Base-by-base conservation (phyloP, 2,797 vertebrate species). In the Anguilla obscura region DNA sequence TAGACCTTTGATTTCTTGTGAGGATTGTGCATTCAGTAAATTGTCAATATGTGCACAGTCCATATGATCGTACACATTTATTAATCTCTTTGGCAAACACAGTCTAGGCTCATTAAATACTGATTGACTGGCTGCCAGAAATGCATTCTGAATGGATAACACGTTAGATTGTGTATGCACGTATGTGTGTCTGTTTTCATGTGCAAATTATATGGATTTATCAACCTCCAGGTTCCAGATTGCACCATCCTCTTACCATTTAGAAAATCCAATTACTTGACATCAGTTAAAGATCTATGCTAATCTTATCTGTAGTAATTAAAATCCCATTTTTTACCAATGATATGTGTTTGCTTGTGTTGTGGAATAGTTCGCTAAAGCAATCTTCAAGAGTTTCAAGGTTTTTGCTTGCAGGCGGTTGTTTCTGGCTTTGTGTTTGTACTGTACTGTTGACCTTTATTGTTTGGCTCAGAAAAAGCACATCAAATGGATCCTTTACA, bases 261-360 rank as follows among this genome's bases (percentile, higher is more conserved):
- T 84, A 84, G 56, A 87, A 66, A 24, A 87, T 84, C 27, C 63
- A 63, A 80, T 63, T 82, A 69, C 52, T 69, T 87, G 79, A 87
- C 58, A 84, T 69, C 27, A 69, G 80, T 79, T 60, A 76, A 48
- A 87, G 76, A 40, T 80, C 36, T 84, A 16, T 8, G 45, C 80
- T 40, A 6, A 24, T 16, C 87, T 69, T 76, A 16, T 71, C 80
- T 83, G 63, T 45, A 24, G 63, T 40, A 33, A 63, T 80, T 84
- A 50, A 66, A 56, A 83, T 85, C 60, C 60, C 24, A 27, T 63
- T 60, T 83, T 85, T 50, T 50, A 16, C 21, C 21, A 27, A 50
- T 3, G 48, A 85, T 88, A 69, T 84, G 71, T 85, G 8, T 30
- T 36, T 33, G 10, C n/a, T n/a, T 85, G 60, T 54, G 48, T 58